Percentiles rank a stretch among this genome's conserved stretches.
These are phyloP conservation scores for Elephas maximus DNA, from an alignment of 2,113 vertebrate genomes.

Conservation along the genomic window DNA sequence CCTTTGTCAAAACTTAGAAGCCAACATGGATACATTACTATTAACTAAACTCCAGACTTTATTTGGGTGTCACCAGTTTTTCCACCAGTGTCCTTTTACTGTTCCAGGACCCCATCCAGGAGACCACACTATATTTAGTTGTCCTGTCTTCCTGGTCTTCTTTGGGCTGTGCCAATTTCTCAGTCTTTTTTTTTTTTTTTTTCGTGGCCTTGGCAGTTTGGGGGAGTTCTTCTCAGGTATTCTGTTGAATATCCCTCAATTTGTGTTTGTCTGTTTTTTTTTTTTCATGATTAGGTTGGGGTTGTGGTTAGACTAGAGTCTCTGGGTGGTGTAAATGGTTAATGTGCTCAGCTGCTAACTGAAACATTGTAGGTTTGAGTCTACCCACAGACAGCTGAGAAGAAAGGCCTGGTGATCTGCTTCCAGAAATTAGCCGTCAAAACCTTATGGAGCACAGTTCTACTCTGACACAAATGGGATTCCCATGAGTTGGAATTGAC, in stretches of 20 bases:
- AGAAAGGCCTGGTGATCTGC: too few species aligned
- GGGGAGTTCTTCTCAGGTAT: background rate
- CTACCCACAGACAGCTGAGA: background rate
- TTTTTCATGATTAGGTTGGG: background rate
- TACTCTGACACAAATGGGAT: too few species aligned
- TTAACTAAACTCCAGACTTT: background rate
- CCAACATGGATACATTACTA: background rate
- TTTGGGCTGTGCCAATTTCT: background rate
- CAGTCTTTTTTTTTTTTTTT: background rate
- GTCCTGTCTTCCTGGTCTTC: background rate
- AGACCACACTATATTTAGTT: too few species aligned
- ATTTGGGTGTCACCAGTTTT: too few species aligned
- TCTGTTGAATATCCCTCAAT: background rate
- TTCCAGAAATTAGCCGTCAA: too few species aligned
- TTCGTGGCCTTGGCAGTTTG: background rate
- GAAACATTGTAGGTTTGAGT: background rate
- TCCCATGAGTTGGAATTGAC: too few species aligned
- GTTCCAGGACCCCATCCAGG: background rate
- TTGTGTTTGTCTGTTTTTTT: background rate
- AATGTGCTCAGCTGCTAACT: too few species aligned
- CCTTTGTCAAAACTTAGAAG: background rate
- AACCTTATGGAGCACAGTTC: background rate
- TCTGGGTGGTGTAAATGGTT: background rate
- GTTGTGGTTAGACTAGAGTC: background rate
- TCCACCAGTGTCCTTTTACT: background rate